Evolutionary conservation across 1,140 invertebrate species (phyloP), one percentile per base, ranked within the genome.

Genomic region (Drosophila parabipectinata): DNA sequence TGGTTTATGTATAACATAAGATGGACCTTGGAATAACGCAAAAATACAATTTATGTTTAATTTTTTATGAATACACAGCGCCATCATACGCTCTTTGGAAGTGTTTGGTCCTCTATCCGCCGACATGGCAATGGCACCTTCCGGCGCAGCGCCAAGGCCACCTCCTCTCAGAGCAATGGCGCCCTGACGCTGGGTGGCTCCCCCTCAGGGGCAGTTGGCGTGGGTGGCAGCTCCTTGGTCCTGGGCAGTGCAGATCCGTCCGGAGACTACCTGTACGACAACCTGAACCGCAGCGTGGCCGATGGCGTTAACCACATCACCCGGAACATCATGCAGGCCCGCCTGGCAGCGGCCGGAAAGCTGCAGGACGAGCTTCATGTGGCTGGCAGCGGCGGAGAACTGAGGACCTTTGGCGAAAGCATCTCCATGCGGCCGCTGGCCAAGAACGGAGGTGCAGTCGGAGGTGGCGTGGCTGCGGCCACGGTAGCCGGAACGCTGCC

Each of bases 51-150:
- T 6, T 6, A 0, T 28, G 1, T 7, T 34, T 9, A 4, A 15
- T 1, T 12, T 10, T 18, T 14, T 6, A 37, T 37, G 10, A 2
- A 24, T 15, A 28, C 24, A 41, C 93, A 99, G 97, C 95, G 98
- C 91, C 98, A 99, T 92, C 98, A 99, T 93, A 98, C 97, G 34
- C 93, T 99, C 41, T 99, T 99, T 92, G 98, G 98, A 55, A 97
- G 96, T 89, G 97, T 98, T 15, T 98, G 97, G 97, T 97, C 97
- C 4, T 97, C 97, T 66, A 97, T 97, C 94, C 93, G 96, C 83
- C 94, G 95, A 72, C 93, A 93, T 57, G 93, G 93, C 3, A 92
- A 81, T 60, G 88, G 80, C 37, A 88, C 90, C 37, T 91, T 91
- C 55, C 58, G 76, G 6, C 78, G 89, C 12, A 88, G 79, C 24